Evolutionary conservation across 2,888 invertebrate genomes (phyloP).

Genomic region (Aphrophora alni): DNA sequence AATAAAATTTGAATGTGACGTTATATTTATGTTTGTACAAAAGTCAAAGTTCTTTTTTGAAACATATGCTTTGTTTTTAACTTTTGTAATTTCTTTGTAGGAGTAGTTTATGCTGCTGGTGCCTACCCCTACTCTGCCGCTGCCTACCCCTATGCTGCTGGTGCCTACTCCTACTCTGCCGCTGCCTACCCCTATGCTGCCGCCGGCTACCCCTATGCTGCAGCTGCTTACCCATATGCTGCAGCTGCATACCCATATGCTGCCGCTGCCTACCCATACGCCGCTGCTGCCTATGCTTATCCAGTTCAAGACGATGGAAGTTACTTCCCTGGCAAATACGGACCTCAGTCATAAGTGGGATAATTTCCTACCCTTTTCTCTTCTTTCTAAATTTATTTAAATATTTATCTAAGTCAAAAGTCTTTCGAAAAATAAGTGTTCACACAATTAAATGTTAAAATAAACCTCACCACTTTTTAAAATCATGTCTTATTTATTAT

Average conservation of each 20-base stretch:
- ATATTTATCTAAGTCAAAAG: not conserved
- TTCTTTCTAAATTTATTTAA: not conserved
- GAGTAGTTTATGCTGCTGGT: not conserved
- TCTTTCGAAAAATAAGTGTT: not conserved
- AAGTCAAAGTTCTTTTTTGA: too few relatives aligned
- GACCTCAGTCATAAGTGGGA: not conserved
- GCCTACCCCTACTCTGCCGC: not conserved
- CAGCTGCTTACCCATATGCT: slow-evolving; percentile 28
- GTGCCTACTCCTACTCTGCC: slow-evolving; percentile 20
- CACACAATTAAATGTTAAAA: not conserved
- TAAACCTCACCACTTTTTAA: not conserved
- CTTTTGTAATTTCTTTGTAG: too few relatives aligned
- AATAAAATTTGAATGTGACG: too few relatives aligned
- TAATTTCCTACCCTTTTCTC: not conserved
- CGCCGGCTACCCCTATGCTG: slow-evolving; percentile 39
- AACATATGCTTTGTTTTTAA: too few relatives aligned
- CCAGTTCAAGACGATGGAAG: not conserved
- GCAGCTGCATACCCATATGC: slow-evolving; percentile 17
- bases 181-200: slow-evolving; percentile 45
- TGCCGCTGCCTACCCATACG: not conserved
- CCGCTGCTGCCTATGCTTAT: not conserved
- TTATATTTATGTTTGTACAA: too few relatives aligned
- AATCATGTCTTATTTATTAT: too few relatives aligned
- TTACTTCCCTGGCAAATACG: not conserved
- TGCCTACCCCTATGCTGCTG: slow-evolving; percentile 4